phyloP scores from a whole-genome alignment of 2,888 invertebrate genomes.

The Orthosia cruda region DNA sequence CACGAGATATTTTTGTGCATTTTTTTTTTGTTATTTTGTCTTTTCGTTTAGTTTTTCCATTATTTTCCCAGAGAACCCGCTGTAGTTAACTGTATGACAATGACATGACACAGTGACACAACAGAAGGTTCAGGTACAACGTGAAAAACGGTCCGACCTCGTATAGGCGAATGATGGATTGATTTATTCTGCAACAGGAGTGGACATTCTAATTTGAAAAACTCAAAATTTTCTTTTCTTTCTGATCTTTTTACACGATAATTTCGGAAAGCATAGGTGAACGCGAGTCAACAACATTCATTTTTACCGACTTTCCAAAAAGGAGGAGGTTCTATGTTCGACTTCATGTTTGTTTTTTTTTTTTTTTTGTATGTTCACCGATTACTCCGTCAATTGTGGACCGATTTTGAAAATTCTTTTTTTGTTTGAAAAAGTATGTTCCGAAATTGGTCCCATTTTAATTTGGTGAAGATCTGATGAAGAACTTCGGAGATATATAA shows the following conservation, averaged over 20 bases:
- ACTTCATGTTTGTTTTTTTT: no score
- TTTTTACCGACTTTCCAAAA: no score
- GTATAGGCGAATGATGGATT: constrained; percentile 5
- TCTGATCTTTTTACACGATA: no score
- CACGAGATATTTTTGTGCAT: neutral
- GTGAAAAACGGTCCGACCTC: neutral
- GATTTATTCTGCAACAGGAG: neutral
- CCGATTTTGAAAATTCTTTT: no score
- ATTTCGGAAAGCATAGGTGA: neutral
- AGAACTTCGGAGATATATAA: no score
- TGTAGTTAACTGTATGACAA: constrained; percentile 7
- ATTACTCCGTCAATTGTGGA: no score
- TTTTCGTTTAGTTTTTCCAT: neutral
- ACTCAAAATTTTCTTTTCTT: neutral
- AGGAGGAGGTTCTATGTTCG: no score
- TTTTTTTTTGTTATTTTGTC: neutral
- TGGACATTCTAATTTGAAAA: neutral
- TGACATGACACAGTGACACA: neutral
- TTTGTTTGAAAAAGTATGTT: no score
- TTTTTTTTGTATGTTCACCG: no score
- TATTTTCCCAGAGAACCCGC: constrained; percentile 24
- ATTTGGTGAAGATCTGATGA: no score
- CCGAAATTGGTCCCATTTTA: no score
- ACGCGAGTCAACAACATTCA: neutral
- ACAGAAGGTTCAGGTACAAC: neutral